Evolutionary conservation across 1,140 invertebrate species (phyloP).

Genomic region (Nephotettix cincticeps): DNA sequence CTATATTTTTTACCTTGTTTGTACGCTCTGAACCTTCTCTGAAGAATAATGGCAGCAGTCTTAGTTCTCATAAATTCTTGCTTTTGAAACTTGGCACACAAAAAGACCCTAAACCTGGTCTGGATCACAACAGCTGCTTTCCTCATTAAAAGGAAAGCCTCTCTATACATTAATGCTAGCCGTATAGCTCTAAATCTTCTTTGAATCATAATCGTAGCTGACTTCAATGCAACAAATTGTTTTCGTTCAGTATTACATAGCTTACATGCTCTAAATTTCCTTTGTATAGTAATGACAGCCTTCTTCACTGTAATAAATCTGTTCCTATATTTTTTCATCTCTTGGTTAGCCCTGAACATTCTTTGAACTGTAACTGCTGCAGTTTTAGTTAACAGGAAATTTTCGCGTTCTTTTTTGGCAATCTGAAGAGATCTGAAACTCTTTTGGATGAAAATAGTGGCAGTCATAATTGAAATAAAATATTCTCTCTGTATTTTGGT

Average conservation of each 20-base stretch:
- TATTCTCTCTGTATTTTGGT: conserved; percentile 43
- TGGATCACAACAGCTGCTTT: conserved; percentile 21
- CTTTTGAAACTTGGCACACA: background rate
- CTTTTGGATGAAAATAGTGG: conserved; percentile 49
- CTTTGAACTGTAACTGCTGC: conserved; percentile 51
- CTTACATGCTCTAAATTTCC: conserved; percentile 44
- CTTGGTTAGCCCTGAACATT: conserved; percentile 47
- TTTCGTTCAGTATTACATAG: conserved; percentile 41
- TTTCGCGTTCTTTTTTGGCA: conserved; percentile 46
- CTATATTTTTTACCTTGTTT: too few species aligned
- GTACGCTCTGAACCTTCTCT: background rate
- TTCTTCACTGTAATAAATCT: conserved; percentile 47
- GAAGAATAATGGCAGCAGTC: background rate
- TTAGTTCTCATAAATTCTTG: background rate
- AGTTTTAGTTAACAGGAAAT: conserved; percentile 46
- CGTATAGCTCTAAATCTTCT: conserved; percentile 48
- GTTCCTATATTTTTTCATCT: conserved; percentile 45
- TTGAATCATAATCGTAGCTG: conserved; percentile 57
- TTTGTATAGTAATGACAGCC: conserved; percentile 47
- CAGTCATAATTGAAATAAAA: conserved; percentile 42
- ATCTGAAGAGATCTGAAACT: conserved; percentile 47
- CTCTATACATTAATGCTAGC: conserved; percentile 33
- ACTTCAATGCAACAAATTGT: conserved; percentile 41
- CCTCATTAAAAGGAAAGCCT: conserved; percentile 41
- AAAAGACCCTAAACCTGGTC: background rate